Evolutionary conservation across 2,888 invertebrate species (phyloP), one percentile per base, ranked within the genome.

Genomic region (Camptogramma bilineatum): DNA sequence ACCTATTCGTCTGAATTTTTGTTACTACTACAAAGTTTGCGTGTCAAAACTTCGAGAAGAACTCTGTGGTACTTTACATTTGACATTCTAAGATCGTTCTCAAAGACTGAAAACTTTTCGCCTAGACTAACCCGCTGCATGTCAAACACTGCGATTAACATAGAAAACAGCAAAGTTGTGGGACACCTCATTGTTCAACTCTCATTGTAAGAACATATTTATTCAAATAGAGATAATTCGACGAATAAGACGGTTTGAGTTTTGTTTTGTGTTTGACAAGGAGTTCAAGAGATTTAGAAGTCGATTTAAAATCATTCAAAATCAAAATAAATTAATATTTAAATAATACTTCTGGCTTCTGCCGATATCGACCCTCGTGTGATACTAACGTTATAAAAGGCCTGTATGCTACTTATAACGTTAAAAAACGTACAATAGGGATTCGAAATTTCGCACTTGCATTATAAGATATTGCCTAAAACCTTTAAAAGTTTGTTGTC

Each of bases 91-190:
- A 28, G 24, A 56, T 39, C 16, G 5, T 31, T 17, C 24, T 55
- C 46, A 46, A 21, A 17, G 13, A 55, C 52, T 8, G 31, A n/a
- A 28, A 57, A 59, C 39, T 52, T 51, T 55, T 51, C 13, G n/a
- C 48, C 57, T 50, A 46, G 44, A 47, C 65, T 62, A 48, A 66
- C 66, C 68, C 67, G 67, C 51, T 64, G 60, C 55, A 56, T 64
- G 47, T 64, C 42, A 56, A 76, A 73, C 71, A 66, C 60, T 61
- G 51, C 63, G 58, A 81, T 81, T 81, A 79, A 78, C 79, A 82
- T 82, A 78, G 70, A 79, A 73, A 80, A 71, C 72, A 73, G 72
- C 34, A 68, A 77, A 75, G 64, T 60, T 60, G 18, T 48, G n/a
- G 39, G 8, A 18, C 34, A 46, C 46, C 46, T 66, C 55, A 50